Base-by-base conservation (phyloP, 2,888 invertebrate species). In the Lasioglossum vierecki region DNA sequence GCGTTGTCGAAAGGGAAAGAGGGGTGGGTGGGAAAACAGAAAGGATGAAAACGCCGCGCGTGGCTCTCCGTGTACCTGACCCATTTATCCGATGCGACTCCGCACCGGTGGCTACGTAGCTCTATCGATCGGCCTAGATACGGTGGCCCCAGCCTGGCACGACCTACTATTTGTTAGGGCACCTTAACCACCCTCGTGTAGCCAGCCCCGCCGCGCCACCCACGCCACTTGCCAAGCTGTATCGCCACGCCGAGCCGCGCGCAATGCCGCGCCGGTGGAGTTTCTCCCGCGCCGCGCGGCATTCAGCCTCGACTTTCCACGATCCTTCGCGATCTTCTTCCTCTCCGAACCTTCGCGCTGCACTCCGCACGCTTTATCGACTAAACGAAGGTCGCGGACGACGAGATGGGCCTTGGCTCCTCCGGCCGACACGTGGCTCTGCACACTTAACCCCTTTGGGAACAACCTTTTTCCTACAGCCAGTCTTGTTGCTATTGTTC, bases 91-190 rank as follows among this genome's bases (percentile, higher is more conserved):
- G 90, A 88, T 90, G 90, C 90, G 91, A 88, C 90, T 91, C 88
- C 89, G 92, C 88, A 87, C 89, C 88, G 90, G 89, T 90, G 87
- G 88, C 89, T 91, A 92, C 91, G 91, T 89, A 93, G 95, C 95
- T 95, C 93, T 93, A 95, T 95, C 95, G 95, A 95, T 94, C 94
- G 95, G 92, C 95, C 95, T 91, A 94, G 93, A 95, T 95, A 93
- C 93, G 22, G 91, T 86, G 91, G 87, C 91, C 91, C 91, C 89
- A 84, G 90, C 91, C 91, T 91, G 91, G 86, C 88, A 91, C 91
- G 90, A 91, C 87, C 88, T 88, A 88, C 90, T 86, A 89, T 91
- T 89, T 84, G 85, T 89, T 85, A 80, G 81, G 83, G 88, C 88
- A 90, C 88, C 87, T 90, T 86, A 85, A 81, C 86, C 89, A 68